Base-by-base conservation (phyloP, 2,888 invertebrate genomes). In the Thymelicus acteon region DNA sequence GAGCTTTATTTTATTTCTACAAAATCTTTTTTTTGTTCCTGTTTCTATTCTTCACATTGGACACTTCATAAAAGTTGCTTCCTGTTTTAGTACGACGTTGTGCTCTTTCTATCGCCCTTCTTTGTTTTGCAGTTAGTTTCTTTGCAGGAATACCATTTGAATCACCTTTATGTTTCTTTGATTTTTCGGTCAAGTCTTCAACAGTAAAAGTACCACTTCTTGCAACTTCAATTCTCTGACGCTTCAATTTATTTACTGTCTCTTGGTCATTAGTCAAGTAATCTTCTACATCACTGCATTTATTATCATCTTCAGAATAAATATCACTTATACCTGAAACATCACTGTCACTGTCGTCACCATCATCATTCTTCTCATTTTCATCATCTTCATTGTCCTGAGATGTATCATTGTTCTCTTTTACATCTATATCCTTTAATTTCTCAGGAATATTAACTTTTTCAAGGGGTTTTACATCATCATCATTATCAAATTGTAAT, bases 11-110 rank as follows among this genome's bases (percentile, higher is more conserved):
- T 40, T 44, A 40, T 7, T 47, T 58, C 75, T 77, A 80, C 24
- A 76, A 67, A 72, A 79, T 78, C 78, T 89, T 95, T 79, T 95
- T 97, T 83, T 96, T 96, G 84, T 95, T 95, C 75, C 97, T 95
- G 90, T 97, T 97, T 77, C 96, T 95, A 88, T 98, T 98, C 86
- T 98, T 98, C 67, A 98, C 98, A 94, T 98, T 98, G 10, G 97
- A 95, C 44, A 96, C 95, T 95, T 97, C 97, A 87, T 98, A 98
- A 85, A 98, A 98, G 89, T 98, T 97, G 86, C 97, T 97, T 78
- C 98, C 98, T 72, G 97, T 96, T 84, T 97, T 98, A 84, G 96
- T 97, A 12, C 97, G 94, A 77, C 96, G 97, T 75, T 95, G 95
- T 12, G 96, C 95, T 77, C 98, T 94, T 74, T 97, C 97, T 3